These are phyloP conservation scores for Lates japonicus DNA, from an alignment of 2,797 vertebrate species.

Conservation along the genomic window DNA sequence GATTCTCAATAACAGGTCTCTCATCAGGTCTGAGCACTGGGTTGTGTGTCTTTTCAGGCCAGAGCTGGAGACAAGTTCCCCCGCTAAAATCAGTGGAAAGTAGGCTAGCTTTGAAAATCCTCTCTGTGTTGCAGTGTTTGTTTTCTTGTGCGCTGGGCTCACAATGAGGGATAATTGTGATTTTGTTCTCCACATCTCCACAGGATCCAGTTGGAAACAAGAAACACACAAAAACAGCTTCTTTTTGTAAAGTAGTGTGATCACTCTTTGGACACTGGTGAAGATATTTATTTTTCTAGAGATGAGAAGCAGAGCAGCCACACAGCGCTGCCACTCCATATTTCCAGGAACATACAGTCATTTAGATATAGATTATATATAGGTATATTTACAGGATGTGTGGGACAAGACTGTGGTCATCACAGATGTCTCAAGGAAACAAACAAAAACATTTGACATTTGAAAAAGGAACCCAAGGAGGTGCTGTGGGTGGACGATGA, in stretches of 20 bases:
- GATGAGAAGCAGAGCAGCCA: constrained; percentile 84
- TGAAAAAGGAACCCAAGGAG: constrained; percentile 76
- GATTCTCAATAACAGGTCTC: constrained; percentile 17
- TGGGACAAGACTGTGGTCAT: constrained; percentile 76
- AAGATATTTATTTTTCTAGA: constrained; percentile 99
- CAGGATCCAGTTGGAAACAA: constrained; percentile 95
- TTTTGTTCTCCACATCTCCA: constrained; percentile 80
- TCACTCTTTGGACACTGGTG: constrained; percentile 89
- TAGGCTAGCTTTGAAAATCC: constrained; percentile 7
- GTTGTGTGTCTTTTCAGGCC: constrained; percentile 24
- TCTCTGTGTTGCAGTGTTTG: constrained; percentile 6
- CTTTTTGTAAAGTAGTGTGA: constrained; percentile 90
- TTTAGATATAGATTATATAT: constrained; percentile 83
- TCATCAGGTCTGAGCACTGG: neutral
- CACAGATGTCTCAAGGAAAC: constrained; percentile 63
- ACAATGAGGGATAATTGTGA: constrained; percentile 54
- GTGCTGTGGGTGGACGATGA: constrained; percentile 79
- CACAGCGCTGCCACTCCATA: constrained; percentile 84
- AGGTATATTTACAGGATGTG: constrained; percentile 80
- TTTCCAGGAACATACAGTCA: constrained; percentile 83
- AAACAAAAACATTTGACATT: constrained; percentile 59
- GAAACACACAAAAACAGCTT: constrained; percentile 83
- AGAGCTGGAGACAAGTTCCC: neutral
- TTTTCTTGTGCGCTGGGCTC: constrained; percentile 11
- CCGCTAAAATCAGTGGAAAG: constrained; percentile 17